Evolutionary conservation across 2,888 invertebrate species (phyloP).

Genomic region (Andricus quercusramuli): DNA sequence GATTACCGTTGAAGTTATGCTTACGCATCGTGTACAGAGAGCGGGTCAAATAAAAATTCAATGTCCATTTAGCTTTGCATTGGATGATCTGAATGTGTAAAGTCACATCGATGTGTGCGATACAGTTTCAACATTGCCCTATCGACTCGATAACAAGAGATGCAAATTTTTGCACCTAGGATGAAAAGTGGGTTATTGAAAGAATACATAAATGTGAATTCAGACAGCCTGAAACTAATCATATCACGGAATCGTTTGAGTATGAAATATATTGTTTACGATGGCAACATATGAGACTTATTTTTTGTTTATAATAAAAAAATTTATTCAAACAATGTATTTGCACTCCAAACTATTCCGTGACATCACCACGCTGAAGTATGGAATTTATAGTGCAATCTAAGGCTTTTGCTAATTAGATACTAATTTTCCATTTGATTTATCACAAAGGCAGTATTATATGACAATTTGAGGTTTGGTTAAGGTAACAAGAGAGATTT

Average conservation of each 20-base stretch:
- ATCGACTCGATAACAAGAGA: slow-evolving; percentile 15
- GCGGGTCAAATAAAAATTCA: slow-evolving; percentile 22
- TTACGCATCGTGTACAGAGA: slow-evolving; percentile 20
- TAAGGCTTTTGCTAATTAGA: background rate
- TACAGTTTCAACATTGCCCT: background rate
- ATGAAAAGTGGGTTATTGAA: background rate
- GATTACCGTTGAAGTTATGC: slow-evolving; percentile 18
- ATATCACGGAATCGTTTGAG: too few species aligned
- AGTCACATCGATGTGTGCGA: background rate
- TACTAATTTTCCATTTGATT: background rate
- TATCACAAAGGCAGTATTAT: slow-evolving; percentile 7
- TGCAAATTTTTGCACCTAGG: background rate
- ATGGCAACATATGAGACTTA: too few species aligned
- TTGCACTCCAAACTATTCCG: too few species aligned
- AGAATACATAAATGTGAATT: background rate
- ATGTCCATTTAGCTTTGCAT: background rate
- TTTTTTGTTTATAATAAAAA: too few species aligned
- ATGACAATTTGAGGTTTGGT: slow-evolving; percentile 6
- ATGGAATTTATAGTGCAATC: too few species aligned
- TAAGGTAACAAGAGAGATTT: slow-evolving; percentile 20
- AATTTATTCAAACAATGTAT: too few species aligned
- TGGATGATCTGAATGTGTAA: background rate
- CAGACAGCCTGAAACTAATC: too few species aligned
- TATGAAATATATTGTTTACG: too few species aligned
- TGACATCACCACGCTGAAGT: too few species aligned